phyloP scores from a whole-genome alignment of 2,797 vertebrate species.

The Arremon brunneinucha region DNA sequence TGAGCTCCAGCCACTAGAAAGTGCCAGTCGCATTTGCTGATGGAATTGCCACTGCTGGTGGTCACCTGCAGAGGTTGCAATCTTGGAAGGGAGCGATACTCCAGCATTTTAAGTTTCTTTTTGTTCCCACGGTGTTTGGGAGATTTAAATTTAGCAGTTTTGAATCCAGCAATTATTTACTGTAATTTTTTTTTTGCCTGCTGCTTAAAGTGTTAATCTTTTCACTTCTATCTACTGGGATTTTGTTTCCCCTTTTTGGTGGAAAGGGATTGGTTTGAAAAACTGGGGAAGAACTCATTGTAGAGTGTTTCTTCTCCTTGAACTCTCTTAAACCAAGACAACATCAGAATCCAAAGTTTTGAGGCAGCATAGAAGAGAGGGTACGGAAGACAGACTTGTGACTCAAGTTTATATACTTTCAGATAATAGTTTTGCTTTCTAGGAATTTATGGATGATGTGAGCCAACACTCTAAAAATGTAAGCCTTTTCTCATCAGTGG shows the following conservation, averaged over 20 bases:
- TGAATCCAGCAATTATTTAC: not conserved
- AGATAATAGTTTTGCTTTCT: not conserved
- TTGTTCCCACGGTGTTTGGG: fast-evolving
- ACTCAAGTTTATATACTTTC: not conserved
- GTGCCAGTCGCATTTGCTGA: not conserved
- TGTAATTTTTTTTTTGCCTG: not conserved
- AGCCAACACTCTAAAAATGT: not conserved
- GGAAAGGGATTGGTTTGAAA: not conserved
- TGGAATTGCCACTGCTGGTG: not conserved
- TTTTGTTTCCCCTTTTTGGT: not conserved
- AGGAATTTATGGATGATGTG: not conserved
- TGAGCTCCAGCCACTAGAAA: not conserved
- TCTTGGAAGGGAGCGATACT: not conserved
- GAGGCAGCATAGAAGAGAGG: not conserved
- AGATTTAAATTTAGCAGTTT: not conserved
- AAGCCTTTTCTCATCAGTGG: not conserved
- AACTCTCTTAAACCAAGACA: not conserved
- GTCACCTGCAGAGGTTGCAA: fast-evolving
- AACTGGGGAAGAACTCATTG: not conserved
- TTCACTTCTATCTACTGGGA: not conserved
- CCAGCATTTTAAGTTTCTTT: not conserved
- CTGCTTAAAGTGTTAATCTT: not conserved
- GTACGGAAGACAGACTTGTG: not conserved
- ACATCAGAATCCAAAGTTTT: not conserved
- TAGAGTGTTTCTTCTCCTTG: not conserved